Evolutionary conservation across 2,113 vertebrate genomes (phyloP).

Genomic region (Oncorhynchus nerka): DNA sequence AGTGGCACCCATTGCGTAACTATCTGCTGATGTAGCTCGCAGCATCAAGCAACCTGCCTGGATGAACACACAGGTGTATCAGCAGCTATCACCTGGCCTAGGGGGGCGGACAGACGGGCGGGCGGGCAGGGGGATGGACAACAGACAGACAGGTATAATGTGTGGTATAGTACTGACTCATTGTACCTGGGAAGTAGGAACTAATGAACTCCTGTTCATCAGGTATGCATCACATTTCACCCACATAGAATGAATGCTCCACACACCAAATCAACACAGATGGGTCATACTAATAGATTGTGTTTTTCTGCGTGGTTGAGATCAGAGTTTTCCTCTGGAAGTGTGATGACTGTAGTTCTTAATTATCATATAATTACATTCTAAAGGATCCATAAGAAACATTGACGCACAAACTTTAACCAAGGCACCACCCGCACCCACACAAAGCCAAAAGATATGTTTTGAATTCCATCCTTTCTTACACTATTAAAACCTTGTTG

Average conservation of each 20-base stretch:
- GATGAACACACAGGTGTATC: conserved; percentile 45
- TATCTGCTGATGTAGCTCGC: conserved; percentile 60
- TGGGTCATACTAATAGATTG: background rate
- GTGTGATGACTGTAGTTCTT: background rate
- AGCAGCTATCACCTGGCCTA: conserved; percentile 12
- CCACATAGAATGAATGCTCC: conserved; percentile 4
- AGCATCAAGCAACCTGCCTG: conserved; percentile 59
- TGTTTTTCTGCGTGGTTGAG: too few relatives aligned
- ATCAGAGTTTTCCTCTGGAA: too few relatives aligned
- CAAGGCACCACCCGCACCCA: background rate
- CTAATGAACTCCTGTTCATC: conserved; percentile 31
- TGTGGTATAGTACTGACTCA: conserved; percentile 57
- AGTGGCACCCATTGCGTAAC: conserved; percentile 72
- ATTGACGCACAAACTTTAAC: background rate
- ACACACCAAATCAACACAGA: background rate
- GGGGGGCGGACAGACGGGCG: conserved; percentile 4
- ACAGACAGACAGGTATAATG: conserved; percentile 50
- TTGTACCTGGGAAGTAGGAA: conserved; percentile 33
- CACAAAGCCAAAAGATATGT: background rate
- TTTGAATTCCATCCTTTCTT: background rate
- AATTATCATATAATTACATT: background rate
- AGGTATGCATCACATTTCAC: conserved; percentile 31
- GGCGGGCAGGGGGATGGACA: conserved; percentile 43
- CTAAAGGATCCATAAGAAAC: background rate
- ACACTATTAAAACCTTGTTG: background rate